These are phyloP conservation scores for Pseudorectes ferrugineus DNA, from an alignment of 2,113 vertebrate genomes.

Conservation along the genomic window DNA sequence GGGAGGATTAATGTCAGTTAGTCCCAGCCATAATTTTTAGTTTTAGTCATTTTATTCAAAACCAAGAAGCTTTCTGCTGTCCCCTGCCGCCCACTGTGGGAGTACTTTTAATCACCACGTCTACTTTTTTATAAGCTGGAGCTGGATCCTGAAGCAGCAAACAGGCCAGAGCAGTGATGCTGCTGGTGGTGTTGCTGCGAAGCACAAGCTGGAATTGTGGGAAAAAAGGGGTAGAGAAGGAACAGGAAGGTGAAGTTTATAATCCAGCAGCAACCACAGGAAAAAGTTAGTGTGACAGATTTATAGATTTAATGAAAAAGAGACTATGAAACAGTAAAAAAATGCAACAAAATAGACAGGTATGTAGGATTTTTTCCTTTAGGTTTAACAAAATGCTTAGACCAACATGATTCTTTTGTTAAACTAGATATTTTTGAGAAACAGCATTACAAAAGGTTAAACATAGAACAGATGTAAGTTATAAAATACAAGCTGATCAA, in stretches of 20 bases:
- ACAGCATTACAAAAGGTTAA: constrained; percentile 95
- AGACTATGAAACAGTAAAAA: constrained; percentile 8
- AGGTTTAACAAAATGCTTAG: constrained; percentile 66
- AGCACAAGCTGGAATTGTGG: not conserved
- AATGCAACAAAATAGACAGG: constrained; percentile 7
- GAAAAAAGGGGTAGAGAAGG: not conserved
- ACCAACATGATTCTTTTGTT: constrained; percentile 81
- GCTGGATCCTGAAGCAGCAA: constrained; percentile 37
- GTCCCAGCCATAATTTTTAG: not conserved
- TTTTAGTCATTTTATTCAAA: not conserved
- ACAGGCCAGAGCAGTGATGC: not conserved
- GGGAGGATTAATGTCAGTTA: not conserved
- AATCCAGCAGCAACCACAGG: not conserved
- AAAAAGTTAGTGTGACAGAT: constrained; percentile 51
- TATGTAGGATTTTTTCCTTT: not conserved
- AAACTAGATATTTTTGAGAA: constrained; percentile 89
- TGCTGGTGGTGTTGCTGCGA: constrained; percentile 7
- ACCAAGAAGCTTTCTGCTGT: not conserved
- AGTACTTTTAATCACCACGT: constrained; percentile 21
- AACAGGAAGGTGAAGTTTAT: constrained; percentile 20
- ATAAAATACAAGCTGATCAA: constrained; percentile 99
- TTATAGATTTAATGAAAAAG: constrained; percentile 32
- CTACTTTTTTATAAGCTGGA: constrained; percentile 45
- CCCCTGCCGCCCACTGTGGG: not conserved
- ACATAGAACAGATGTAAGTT: constrained; percentile 98